phyloP scores from a whole-genome alignment of 1,140 invertebrate species.

The Lordiphosa collinella region DNA sequence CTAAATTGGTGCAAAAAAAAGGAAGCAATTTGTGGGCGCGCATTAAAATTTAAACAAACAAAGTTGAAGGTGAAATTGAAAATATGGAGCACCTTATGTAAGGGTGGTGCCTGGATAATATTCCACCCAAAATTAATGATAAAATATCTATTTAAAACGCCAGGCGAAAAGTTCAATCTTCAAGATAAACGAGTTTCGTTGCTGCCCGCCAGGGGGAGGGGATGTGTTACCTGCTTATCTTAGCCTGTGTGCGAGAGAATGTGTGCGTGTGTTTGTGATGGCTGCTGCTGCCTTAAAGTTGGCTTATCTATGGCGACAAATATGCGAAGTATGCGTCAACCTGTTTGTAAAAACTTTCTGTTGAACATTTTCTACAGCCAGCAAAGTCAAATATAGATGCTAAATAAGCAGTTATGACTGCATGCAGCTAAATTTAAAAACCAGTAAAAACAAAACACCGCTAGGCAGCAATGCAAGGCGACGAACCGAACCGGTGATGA shows the following conservation, averaged over 20 bases:
- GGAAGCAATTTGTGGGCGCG: conserved; percentile 24
- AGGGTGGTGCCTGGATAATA: conserved; percentile 30
- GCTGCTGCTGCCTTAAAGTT: conserved; percentile 24
- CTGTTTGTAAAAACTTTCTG: conserved; percentile 73
- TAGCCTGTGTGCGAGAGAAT: conserved; percentile 19
- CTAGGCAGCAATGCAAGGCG: conserved; percentile 10
- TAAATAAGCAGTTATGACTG: conserved; percentile 59
- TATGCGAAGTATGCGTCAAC: conserved; percentile 76
- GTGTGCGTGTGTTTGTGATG: conserved; percentile 17
- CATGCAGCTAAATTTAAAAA: conserved; percentile 37
- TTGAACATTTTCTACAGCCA: conserved; percentile 55
- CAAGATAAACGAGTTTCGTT: conserved; percentile 47
- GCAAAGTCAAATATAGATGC: conserved; percentile 19
- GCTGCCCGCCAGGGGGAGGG: not conserved
- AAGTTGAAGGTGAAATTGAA: conserved; percentile 10
- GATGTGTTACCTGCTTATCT: conserved; percentile 23
- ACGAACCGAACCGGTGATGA: not conserved
- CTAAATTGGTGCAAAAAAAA: conserved; percentile 49
- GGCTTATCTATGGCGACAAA: conserved; percentile 70
- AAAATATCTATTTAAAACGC: conserved; percentile 6
- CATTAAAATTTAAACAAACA: conserved; percentile 17
- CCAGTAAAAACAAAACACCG: conserved; percentile 13
- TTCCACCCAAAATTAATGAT: conserved; percentile 21
- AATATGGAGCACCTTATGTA: conserved; percentile 38
- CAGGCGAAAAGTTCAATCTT: conserved; percentile 40